These are phyloP conservation scores for Crotalus tigris DNA, from an alignment of 2,113 vertebrate genomes.

Conservation along the genomic window DNA sequence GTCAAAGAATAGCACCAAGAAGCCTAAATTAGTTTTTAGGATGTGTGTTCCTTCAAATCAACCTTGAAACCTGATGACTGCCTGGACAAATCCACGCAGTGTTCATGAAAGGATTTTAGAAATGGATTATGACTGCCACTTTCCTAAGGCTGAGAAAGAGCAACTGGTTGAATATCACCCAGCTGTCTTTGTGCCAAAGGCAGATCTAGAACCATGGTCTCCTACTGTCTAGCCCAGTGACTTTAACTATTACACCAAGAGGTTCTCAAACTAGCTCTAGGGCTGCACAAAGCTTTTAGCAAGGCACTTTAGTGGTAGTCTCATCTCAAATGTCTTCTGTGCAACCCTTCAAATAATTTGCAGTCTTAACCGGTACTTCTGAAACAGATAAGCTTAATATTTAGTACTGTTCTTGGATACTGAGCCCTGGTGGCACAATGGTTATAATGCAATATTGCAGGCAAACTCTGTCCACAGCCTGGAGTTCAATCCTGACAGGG, in stretches of 20 bases:
- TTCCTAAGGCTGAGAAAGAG: not conserved
- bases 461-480: too few species aligned
- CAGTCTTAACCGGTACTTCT: not conserved
- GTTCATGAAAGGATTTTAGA: not conserved
- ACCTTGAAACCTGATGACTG: not conserved
- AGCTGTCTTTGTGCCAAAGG: not conserved
- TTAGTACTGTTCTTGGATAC: not conserved
- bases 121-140: not conserved
- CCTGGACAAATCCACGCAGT: not conserved
- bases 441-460: too few species aligned
- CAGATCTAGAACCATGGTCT: not conserved
- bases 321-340: not conserved
- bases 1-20: not conserved
- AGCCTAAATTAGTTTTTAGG: not conserved
- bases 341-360: not conserved
- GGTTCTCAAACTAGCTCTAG: not conserved
- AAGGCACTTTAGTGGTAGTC: not conserved
- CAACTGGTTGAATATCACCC: not conserved
- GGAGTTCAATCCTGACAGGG: too few species aligned
- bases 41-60: not conserved
- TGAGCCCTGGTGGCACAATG: too few species aligned
- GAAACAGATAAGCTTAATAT: not conserved
- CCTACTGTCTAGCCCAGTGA: not conserved
- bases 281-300: not conserved
- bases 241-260: not conserved